Evolutionary conservation across 2,797 vertebrate genomes (phyloP), one percentile per base, ranked within the genome.

Genomic region (Corythornis leucogaster): DNA sequence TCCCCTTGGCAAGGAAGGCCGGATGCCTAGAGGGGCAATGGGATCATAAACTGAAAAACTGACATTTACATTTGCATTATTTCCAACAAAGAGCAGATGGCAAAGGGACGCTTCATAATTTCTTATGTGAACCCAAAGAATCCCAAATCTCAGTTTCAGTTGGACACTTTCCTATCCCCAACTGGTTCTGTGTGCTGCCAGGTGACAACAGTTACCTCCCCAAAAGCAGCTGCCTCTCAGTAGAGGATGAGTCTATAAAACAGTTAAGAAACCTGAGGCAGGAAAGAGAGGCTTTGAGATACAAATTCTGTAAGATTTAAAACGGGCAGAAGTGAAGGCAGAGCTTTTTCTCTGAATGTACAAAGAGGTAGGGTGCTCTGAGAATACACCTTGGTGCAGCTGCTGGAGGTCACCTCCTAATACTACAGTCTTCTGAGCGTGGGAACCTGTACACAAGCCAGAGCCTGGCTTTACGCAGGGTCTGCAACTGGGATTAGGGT

Each of bases 81-180:
- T 84, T 84, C 83, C 94, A 91, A 22, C 28, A n/a, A 14, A n/a
- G 67, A 94, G 83, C 88, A 96, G 90, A 90, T 93, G 86, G 90
- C 70, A 88, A 88, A 86, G 75, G 75, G 71, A 70, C 8, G 5
- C 45, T 86, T 59, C 6, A 2, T 77, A 81, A 76, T 89, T 88
- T 94, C 78, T 57, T 35, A 45, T 9, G 40, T 53, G 90, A 93
- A 90, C 53, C 64, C 55, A 66, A 90, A 94, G 78, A 84, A 84
- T 86, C 62, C 53, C 57, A 61, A 33, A 55, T 66, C 40, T 86
- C 68, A 24, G 33, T 68, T 80, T 87, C 8, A 31, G 38, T 4
- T 59, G 68, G 83, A 74, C 14, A 15, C 21, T 82, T 74, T 38
- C 2, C 4, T 55, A 33, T 50, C 57, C 24, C 51, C 78, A 71